These are phyloP conservation scores for Paradoxurus hermaphroditus DNA, from an alignment of 2,113 vertebrate species.

Conservation along the genomic window DNA sequence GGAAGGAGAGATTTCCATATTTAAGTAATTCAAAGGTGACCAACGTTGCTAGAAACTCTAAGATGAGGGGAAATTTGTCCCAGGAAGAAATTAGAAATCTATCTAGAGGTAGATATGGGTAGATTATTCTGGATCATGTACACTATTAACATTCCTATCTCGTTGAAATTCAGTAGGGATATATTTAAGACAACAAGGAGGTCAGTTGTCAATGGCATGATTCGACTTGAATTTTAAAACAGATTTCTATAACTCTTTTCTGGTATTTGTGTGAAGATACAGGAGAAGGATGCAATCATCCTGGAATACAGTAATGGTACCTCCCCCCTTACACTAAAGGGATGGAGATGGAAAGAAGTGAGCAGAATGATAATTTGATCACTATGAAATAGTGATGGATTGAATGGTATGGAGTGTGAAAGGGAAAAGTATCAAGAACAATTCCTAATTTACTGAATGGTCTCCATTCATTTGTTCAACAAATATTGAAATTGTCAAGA, in stretches of 20 bases:
- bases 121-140: neutral
- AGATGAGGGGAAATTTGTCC: neutral
- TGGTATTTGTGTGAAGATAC: neutral
- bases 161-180: neutral
- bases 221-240: neutral
- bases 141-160: neutral
- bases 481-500: neutral
- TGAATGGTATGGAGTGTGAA: neutral
- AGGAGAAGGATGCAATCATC: neutral
- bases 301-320: neutral
- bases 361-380: neutral
- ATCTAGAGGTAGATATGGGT: neutral
- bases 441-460: neutral
- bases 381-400: neutral
- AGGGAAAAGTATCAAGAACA: neutral
- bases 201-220: neutral
- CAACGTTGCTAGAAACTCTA: neutral
- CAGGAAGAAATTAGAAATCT: neutral
- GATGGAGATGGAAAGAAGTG: neutral
- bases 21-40: neutral
- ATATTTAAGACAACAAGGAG: neutral
- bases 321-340: neutral
- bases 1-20: neutral
- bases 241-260: neutral
- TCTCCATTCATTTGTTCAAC: neutral